These are phyloP conservation scores for Mustela lutreola DNA, from an alignment of 2,113 vertebrate genomes.

Conservation along the genomic window DNA sequence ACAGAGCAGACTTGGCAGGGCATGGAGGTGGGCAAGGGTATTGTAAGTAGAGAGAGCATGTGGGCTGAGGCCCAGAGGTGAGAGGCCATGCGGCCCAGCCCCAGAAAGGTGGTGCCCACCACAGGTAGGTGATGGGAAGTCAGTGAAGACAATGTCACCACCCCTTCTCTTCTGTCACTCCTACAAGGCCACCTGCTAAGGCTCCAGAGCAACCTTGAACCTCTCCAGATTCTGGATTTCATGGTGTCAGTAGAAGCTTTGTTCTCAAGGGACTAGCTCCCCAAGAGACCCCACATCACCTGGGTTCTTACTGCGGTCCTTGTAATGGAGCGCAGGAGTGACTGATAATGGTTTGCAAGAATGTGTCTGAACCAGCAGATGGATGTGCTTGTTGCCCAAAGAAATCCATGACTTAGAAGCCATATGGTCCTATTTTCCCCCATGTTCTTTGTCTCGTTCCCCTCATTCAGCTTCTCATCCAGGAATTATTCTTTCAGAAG, in stretches of 20 bases:
- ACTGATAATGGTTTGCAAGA: not conserved
- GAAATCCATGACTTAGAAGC: not conserved
- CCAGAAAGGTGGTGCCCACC: accelerated
- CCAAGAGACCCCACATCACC: not conserved
- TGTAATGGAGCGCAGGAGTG: not conserved
- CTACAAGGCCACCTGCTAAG: not conserved
- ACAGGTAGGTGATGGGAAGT: not conserved
- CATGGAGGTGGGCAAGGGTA: not conserved
- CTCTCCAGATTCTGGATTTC: not conserved
- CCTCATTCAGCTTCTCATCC: not conserved
- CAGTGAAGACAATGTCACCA: accelerated
- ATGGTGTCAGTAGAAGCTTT: not conserved
- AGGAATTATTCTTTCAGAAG: not conserved
- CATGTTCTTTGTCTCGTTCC: no score
- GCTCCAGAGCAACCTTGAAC: not conserved
- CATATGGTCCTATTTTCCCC: not conserved
- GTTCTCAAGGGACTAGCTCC: not conserved
- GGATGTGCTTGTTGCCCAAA: not conserved
- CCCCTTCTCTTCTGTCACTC: not conserved
- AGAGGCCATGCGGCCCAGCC: no score
- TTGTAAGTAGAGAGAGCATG: not conserved
- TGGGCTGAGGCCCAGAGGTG: not conserved
- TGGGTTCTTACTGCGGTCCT: not conserved
- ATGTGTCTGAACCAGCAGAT: not conserved
- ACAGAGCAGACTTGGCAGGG: not conserved